Base-by-base conservation (phyloP, 2,888 invertebrate species). In the Crocallis elinguaria region DNA sequence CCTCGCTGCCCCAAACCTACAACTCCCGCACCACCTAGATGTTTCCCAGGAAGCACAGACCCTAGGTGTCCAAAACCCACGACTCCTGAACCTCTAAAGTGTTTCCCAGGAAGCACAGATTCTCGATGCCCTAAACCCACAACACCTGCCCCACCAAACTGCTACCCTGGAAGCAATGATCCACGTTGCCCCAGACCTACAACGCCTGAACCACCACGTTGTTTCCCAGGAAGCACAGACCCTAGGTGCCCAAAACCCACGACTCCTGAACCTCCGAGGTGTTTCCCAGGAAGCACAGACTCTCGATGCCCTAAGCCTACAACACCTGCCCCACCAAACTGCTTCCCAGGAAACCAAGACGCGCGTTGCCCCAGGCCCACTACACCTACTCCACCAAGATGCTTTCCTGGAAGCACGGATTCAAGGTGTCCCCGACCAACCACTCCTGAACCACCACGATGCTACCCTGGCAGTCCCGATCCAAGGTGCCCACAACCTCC, bases 271-370 rank as follows among this genome's bases (percentile, higher is more conserved):
- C 46, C 75, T 2, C 58, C 70, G 0, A 65, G 8, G 0, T 67
- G 68, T 48, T 59, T 41, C 48, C 70, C 79, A 0, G 82, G 80
- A 0, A 72, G 75, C n/a, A 60, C 17, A 58, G 57, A 86, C 61
- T 74, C 79, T 0, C 59, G 75, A n/a, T 82, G 82, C 46, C 82
- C 79, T 3, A 66, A 62, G 64, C 69, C 73, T 19, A 69, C 76
- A 0, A 66, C 64, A 3, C 68, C 72, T 2, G 63, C 3, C 0
- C 60, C 69, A 1, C 67, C 66, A 3, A 62, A 59, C 39, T 72
- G 70, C 41, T 75, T 52, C 43, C 75, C 73, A 1, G 74, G 75
- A 0, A 72, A 67, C 11, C 61, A 52, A 2, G 74, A 77, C 44
- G 69, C 73, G 1, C 46, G 74, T n/a, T 85, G 85, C 53, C 79